Evolutionary conservation across 2,113 vertebrate genomes (phyloP).

Genomic region (Chlorocebus sabaeus): DNA sequence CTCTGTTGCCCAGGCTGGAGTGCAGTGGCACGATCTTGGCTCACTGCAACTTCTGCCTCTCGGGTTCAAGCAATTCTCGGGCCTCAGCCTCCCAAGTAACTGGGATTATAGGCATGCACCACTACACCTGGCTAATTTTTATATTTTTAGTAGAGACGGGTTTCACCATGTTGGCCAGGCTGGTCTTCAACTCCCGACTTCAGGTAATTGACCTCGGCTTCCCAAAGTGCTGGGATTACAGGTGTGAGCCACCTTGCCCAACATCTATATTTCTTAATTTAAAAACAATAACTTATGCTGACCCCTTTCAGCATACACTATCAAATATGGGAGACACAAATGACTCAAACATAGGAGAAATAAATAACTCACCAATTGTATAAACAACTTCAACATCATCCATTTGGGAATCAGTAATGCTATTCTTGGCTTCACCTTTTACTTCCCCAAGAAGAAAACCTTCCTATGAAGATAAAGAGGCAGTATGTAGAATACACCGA

Average conservation of each 20-base stretch:
- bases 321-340: neutral
- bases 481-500: neutral
- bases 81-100: too few species aligned
- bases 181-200: too few species aligned
- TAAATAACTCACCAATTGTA: constrained; percentile 88
- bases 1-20: too few species aligned
- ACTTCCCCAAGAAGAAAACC: constrained; percentile 94
- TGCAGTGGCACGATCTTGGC: too few species aligned
- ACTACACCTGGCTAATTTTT: too few species aligned
- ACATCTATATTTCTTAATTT: neutral
- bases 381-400: constrained; percentile 94
- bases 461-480: constrained; percentile 84
- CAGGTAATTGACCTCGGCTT: too few species aligned
- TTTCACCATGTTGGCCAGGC: neutral
- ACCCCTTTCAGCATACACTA: neutral
- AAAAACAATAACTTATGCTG: neutral
- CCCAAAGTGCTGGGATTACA: too few species aligned
- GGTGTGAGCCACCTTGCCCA: too few species aligned
- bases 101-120: too few species aligned
- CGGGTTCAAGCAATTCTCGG: too few species aligned
- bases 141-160: too few species aligned
- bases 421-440: constrained; percentile 92
- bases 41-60: too few species aligned
- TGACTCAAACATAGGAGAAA: neutral
- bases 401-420: constrained; percentile 94